A percentile compares a stretch with the other conserved stretches of the same genome.
Conservation (phyloP, 2,797 vertebrate species). For the Smutsia temminckii region DNA sequence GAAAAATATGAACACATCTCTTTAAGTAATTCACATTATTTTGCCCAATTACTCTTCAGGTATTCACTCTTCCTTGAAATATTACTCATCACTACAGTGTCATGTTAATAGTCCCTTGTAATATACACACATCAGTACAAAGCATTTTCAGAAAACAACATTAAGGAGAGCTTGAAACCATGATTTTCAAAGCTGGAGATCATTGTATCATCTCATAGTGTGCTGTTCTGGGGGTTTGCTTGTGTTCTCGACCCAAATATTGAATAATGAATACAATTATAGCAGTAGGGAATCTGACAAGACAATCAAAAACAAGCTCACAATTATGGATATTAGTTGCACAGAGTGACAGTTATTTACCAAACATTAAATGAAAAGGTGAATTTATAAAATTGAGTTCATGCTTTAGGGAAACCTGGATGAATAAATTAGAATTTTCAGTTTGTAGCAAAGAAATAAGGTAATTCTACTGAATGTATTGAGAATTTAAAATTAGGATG, state of each 20-base stretch:
- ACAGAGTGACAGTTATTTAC: constrained; percentile 48
- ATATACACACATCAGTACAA: background rate
- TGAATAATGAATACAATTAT: constrained; percentile 59
- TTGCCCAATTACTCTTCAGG: background rate
- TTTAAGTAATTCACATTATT: background rate
- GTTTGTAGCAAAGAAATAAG: background rate
- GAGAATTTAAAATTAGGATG: background rate
- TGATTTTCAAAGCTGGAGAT: constrained; percentile 53
- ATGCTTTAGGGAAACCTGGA: background rate
- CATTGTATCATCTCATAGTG: constrained; percentile 39
- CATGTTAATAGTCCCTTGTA: background rate
- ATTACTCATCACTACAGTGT: background rate
- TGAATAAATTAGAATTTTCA: constrained; percentile 4
- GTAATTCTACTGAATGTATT: background rate
- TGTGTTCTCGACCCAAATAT: background rate
- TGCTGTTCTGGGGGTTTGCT: background rate
- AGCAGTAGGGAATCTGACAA: constrained; percentile 41
- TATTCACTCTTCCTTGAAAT: background rate
- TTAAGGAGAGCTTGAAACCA: constrained; percentile 24
- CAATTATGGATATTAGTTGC: constrained; percentile 60
- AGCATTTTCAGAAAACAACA: constrained; percentile 45
- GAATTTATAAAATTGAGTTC: background rate
- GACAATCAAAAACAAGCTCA: constrained; percentile 52
- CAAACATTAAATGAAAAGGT: background rate
- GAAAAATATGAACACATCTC: background rate